Conservation (phyloP, 2,888 invertebrate genomes). For the Prosopocoilus inquinatus region DNA sequence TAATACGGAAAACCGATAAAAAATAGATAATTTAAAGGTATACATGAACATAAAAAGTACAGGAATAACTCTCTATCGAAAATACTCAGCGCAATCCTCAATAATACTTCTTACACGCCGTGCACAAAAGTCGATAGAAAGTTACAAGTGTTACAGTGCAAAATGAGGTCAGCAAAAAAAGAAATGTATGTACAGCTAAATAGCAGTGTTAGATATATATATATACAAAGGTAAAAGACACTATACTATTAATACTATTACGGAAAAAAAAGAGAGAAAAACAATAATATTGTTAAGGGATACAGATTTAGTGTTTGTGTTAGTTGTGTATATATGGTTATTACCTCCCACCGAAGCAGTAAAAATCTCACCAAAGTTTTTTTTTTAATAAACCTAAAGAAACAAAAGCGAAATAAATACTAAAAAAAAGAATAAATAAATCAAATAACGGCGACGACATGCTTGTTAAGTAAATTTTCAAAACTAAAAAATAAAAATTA, state of each 20-base stretch:
- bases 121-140: conserved; percentile 7
- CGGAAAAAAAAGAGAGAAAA: neutral
- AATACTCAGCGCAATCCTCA: neutral
- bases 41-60: neutral
- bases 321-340: conserved; percentile 30
- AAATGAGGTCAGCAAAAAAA: conserved; percentile 15
- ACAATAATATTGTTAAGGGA: conserved; percentile 1
- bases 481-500: too few species aligned
- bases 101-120: neutral
- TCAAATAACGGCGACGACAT: too few species aligned
- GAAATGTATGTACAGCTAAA: conserved; percentile 17
- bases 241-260: conserved; percentile 6
- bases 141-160: conserved; percentile 6
- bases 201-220: conserved; percentile 21
- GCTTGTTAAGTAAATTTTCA: too few species aligned
- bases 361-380: conserved; percentile 20
- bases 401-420: conserved; percentile 25
- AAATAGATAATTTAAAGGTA: neutral
- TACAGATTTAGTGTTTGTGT: conserved; percentile 24
- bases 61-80: conserved; percentile 13
- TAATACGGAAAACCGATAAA: conserved; percentile 2
- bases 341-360: conserved; percentile 24
- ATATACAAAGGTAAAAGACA: conserved; percentile 11
- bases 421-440: too few species aligned
- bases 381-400: conserved; percentile 25